Evolutionary conservation across 2,888 invertebrate species (phyloP).

Genomic region (Nezara viridula): DNA sequence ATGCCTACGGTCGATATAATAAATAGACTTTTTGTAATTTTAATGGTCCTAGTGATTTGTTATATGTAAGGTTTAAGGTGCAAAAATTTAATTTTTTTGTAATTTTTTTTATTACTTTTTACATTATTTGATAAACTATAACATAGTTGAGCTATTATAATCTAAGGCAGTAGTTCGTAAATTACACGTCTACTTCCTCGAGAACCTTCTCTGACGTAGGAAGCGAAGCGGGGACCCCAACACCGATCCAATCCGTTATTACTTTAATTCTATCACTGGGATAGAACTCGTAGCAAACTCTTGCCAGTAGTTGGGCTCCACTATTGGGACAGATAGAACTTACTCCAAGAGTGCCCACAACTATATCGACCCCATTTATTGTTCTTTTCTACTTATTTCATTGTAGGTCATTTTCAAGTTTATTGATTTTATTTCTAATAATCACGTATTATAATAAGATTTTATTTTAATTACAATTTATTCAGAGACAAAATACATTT

Average conservation of each 20-base stretch:
- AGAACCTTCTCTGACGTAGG: not conserved
- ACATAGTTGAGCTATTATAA: too few species aligned
- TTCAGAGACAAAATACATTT: too few species aligned
- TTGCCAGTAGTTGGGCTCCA: not conserved
- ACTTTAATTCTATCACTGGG: not conserved
- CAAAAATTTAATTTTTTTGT: too few species aligned
- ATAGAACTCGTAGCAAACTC: constrained; percentile 8
- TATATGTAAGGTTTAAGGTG: too few species aligned
- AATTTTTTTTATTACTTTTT: too few species aligned
- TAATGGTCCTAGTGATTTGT: too few species aligned
- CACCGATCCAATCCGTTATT: not conserved
- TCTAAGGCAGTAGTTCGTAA: too few species aligned
- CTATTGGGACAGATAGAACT: not conserved
- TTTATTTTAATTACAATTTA: too few species aligned
- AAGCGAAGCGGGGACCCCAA: not conserved
- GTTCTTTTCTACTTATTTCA: not conserved
- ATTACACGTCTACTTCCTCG: not conserved
- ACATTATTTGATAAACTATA: too few species aligned
- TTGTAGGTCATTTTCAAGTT: not conserved
- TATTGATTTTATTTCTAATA: not conserved
- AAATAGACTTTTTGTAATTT: too few species aligned
- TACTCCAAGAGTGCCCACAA: not conserved
- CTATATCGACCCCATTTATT: not conserved
- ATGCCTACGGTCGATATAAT: too few species aligned
- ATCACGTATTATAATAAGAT: too few species aligned